phyloP scores from a whole-genome alignment of 2,113 vertebrate species.

The Kryptolebias marmoratus region DNA sequence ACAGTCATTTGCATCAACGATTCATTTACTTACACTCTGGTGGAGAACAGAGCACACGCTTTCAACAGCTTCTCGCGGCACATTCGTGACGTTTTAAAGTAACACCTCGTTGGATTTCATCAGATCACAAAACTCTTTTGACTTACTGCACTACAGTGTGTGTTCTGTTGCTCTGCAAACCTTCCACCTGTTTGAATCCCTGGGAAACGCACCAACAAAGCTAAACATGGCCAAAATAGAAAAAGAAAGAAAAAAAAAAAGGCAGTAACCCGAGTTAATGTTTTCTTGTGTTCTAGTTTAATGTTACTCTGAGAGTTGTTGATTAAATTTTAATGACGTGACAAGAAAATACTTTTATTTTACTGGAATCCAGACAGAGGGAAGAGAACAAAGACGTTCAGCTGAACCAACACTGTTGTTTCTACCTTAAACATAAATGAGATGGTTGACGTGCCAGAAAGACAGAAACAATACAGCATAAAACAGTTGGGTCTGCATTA shows the following conservation, averaged over 20 bases:
- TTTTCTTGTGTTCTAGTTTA: not conserved
- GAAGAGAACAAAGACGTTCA: slow-evolving; percentile 20
- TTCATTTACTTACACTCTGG: slow-evolving; percentile 3
- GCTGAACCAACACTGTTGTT: slow-evolving; percentile 13
- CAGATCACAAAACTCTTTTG: not conserved
- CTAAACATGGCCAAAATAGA: not conserved
- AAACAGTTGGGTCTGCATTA: not conserved
- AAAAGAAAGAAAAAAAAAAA: too few relatives aligned
- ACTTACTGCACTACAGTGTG: not conserved
- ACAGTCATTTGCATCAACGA: slow-evolving; percentile 17
- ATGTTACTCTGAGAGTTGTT: slow-evolving; percentile 1
- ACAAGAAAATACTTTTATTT: slow-evolving; percentile 60
- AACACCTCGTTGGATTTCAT: slow-evolving; percentile 2
- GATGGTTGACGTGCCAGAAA: slow-evolving; percentile 10
- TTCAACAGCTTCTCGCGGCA: slow-evolving; percentile 11
- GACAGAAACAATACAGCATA: not conserved
- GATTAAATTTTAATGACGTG: slow-evolving; percentile 42
- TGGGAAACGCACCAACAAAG: not conserved
- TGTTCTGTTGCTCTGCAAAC: not conserved
- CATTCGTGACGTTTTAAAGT: not conserved
- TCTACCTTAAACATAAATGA: slow-evolving; percentile 35
- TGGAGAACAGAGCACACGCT: not conserved
- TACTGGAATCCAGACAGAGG: slow-evolving; percentile 26
- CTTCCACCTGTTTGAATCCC: not conserved
- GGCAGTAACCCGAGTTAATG: slow-evolving; percentile 13